These are phyloP conservation scores for Apocheima hispidaria DNA, from an alignment of 2,888 invertebrate genomes.

Conservation along the genomic window DNA sequence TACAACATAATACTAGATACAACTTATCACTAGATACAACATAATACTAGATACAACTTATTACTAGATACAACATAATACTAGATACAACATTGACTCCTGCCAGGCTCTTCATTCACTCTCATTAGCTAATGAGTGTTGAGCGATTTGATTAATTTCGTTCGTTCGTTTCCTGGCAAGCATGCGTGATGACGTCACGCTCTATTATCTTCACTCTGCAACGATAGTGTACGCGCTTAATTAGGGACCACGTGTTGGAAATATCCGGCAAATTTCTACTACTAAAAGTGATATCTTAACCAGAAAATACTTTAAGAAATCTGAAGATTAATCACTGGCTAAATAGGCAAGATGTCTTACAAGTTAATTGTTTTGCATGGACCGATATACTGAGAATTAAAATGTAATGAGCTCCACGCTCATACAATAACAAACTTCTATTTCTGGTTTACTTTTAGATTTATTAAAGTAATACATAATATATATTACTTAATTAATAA, in stretches of 20 bases:
- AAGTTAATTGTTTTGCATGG: too few relatives aligned
- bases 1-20: too few relatives aligned
- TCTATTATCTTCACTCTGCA: not conserved
- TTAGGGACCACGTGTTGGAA: constrained; percentile 5
- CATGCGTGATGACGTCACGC: constrained; percentile 7
- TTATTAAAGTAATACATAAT: too few relatives aligned
- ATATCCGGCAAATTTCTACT: not conserved
- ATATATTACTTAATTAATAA: too few relatives aligned
- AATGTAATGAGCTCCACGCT: too few relatives aligned
- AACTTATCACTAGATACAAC: not conserved
- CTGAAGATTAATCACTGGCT: too few relatives aligned
- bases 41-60: not conserved
- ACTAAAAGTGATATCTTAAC: not conserved
- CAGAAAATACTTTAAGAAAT: too few relatives aligned
- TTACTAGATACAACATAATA: not conserved
- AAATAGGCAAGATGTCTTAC: too few relatives aligned
- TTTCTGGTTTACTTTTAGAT: too few relatives aligned
- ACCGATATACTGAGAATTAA: too few relatives aligned
- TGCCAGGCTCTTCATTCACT: constrained; percentile 4
- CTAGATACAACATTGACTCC: not conserved
- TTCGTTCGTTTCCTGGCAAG: constrained; percentile 18
- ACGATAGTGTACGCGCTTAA: not conserved
- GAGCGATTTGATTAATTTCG: constrained; percentile 15
- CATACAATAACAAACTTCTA: too few relatives aligned
- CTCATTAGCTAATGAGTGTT: constrained; percentile 9